phyloP scores from a whole-genome alignment of 1,140 invertebrate species.

The Harpegnathos saltator region DNA sequence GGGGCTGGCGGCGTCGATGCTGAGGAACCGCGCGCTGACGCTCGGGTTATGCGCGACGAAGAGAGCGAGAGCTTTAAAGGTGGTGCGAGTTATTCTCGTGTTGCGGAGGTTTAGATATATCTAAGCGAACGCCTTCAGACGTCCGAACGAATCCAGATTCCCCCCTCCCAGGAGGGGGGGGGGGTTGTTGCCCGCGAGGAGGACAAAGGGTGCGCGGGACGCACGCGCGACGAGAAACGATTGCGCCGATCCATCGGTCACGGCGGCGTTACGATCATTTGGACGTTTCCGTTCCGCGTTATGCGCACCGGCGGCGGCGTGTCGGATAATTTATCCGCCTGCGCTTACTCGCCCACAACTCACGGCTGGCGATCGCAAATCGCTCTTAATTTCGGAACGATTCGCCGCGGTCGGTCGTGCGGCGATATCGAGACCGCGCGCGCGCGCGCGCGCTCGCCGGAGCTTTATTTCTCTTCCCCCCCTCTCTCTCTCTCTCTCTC shows the following conservation, averaged over 20 bases:
- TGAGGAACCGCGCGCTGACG: too few relatives aligned
- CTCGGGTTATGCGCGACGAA: too few relatives aligned
- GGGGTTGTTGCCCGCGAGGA: conserved; percentile 1
- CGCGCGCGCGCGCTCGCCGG: too few relatives aligned
- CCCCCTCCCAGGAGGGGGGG: too few relatives aligned
- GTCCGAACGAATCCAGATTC: conserved; percentile 33
- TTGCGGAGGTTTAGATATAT: too few relatives aligned
- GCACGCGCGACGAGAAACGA: conserved; percentile 22
- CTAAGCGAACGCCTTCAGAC: too few relatives aligned
- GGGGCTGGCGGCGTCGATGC: not conserved
- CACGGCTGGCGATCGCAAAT: conserved; percentile 71
- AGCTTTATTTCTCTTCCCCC: not conserved
- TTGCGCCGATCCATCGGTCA: conserved; percentile 67
- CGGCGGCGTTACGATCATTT: conserved; percentile 64
- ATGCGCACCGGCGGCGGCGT: not conserved
- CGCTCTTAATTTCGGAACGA: conserved; percentile 76
- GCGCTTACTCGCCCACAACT: conserved; percentile 71
- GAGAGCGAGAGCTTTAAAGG: too few relatives aligned
- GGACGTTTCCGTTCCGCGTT: conserved; percentile 65
- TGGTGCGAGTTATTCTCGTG: too few relatives aligned
- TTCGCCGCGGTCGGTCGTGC: conserved; percentile 65
- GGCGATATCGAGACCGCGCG: conserved; percentile 59
- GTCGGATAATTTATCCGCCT: conserved; percentile 74
- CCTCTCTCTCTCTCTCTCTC: not conserved
- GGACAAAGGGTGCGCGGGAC: not conserved